Base-by-base conservation (phyloP, 2,888 invertebrate genomes). In the Apotomis betuletana region DNA sequence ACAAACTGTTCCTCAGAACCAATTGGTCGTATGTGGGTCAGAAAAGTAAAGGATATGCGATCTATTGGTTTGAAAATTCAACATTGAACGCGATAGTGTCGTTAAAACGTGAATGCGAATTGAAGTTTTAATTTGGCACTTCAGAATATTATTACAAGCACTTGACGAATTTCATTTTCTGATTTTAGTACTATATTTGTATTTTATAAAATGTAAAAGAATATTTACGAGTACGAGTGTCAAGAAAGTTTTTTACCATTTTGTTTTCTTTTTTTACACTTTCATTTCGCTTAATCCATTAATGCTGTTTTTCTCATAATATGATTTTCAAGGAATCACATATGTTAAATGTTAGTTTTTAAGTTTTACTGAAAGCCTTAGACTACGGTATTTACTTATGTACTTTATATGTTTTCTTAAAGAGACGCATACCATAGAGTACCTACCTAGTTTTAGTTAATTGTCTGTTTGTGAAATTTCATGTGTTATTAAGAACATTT, bases 91-190 rank as follows among this genome's bases (percentile, higher is more conserved):
- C 67, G 67, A 71, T 63, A 70, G 70, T 69, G 68, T 85, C 85
- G 83, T 85, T 86, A 85, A 85, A 85, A 76, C 79, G 79, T 81
- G 80, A 82, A 82, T 81, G 79, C 75, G 80, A 82, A 82, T 83
- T 85, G 83, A 87, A 85, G 80, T 84, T 86, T 86, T 85, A 86
- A 86, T 86, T 86, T 82, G 75, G 67, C 57, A 67, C 61, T 67
- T 68, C 58, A 46, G 72, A 72, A 72, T 72, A 63, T 72, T 52
- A 61, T 70, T 70, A 64, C 70, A 15, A 46, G 12, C 55, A 54
- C 54, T 61, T 51, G 60, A 69, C 36, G 27, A 55, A 65, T 57
- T 65, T 65, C 46, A 46, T 57, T 65, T 55, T 57, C n/a, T 6
- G 55, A 65, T 65, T 57, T 64, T 65, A 64, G 44, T 64, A 55